phyloP scores from a whole-genome alignment of 2,888 invertebrate species.

The Omphaloscelis lunosa region DNA sequence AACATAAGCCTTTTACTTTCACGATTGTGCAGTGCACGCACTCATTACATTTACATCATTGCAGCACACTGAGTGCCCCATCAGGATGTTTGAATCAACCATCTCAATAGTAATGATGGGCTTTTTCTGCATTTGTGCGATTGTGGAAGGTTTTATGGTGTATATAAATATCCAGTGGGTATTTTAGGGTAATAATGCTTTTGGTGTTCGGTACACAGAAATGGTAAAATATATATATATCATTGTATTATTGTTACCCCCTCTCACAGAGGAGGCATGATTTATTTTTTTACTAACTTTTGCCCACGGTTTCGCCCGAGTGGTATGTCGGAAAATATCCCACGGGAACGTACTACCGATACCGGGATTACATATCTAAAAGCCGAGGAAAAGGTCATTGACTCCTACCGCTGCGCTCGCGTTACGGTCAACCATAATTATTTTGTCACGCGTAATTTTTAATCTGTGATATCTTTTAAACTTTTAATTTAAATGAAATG shows the following conservation, averaged over 20 bases:
- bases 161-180: background rate
- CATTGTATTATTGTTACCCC: background rate
- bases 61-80: conserved; percentile 58
- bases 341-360: too few species aligned
- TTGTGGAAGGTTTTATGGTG: conserved; percentile 24
- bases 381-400: too few species aligned
- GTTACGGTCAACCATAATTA: too few species aligned
- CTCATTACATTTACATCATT: conserved; percentile 79
- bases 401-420: too few species aligned
- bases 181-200: background rate
- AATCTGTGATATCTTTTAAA: too few species aligned
- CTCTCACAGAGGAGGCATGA: background rate
- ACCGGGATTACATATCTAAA: too few species aligned
- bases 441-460: too few species aligned
- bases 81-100: conserved; percentile 58
- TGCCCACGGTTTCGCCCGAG: too few species aligned
- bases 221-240: background rate
- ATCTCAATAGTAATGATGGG: conserved; percentile 37
- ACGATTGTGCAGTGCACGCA: conserved; percentile 45
- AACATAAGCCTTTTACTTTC: too few species aligned
- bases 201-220: background rate
- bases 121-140: conserved; percentile 37
- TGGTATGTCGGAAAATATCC: too few species aligned
- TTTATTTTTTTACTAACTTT: too few species aligned
- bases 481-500: too few species aligned